Evolutionary conservation across 2,797 vertebrate species (phyloP).

Genomic region (Lithobates sylvaticus): DNA sequence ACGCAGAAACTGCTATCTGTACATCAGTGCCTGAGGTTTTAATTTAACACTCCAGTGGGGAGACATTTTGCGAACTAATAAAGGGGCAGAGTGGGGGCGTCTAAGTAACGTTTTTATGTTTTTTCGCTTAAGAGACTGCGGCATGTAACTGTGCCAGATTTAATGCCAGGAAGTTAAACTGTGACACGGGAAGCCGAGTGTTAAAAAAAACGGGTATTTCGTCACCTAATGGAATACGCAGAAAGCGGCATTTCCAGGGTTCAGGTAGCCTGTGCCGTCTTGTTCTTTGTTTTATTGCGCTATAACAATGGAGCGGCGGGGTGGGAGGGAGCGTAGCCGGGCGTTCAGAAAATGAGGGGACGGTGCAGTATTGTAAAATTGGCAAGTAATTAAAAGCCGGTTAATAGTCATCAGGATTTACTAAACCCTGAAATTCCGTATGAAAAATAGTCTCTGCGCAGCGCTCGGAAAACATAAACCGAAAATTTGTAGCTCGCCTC

Average conservation of each 20-base stretch:
- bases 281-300: background rate
- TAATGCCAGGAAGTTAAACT: slow-evolving; percentile 64
- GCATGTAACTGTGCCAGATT: slow-evolving; percentile 78
- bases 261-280: background rate
- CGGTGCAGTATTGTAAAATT: too few species aligned
- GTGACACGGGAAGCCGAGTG: slow-evolving; percentile 70
- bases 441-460: too few species aligned
- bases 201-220: background rate
- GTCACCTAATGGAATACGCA: background rate
- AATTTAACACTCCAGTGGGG: slow-evolving; percentile 83
- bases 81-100: slow-evolving; percentile 58
- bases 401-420: too few species aligned
- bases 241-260: background rate
- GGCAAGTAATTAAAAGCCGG: too few species aligned
- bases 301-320: background rate
- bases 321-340: too few species aligned
- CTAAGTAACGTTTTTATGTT: slow-evolving; percentile 77
- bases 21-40: slow-evolving; percentile 76
- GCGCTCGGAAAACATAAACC: too few species aligned
- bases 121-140: slow-evolving; percentile 76
- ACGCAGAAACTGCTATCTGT: background rate
- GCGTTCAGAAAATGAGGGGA: too few species aligned
- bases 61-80: slow-evolving; percentile 67
- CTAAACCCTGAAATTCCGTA: too few species aligned
- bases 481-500: too few species aligned